These are phyloP conservation scores for Aricia agestis DNA, from an alignment of 1,140 invertebrate species.

Conservation along the genomic window DNA sequence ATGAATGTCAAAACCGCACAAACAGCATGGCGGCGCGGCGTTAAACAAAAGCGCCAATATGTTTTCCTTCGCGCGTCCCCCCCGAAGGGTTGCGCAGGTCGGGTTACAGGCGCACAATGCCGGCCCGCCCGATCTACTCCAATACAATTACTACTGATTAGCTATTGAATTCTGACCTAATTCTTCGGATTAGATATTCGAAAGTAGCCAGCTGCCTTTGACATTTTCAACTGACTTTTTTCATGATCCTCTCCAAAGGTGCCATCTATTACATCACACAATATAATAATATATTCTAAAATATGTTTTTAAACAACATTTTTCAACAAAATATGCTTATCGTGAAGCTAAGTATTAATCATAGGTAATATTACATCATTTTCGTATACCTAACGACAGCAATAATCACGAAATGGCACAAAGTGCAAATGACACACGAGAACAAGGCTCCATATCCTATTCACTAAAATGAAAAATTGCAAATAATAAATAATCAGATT, in stretches of 20 bases:
- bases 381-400: neutral
- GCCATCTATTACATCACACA: neutral
- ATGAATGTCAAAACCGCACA: slow-evolving; percentile 27
- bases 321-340: too few relatives aligned
- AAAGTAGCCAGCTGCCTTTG: slow-evolving; percentile 18
- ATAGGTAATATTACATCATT: too few relatives aligned
- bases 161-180: slow-evolving; percentile 48
- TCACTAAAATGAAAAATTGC: slow-evolving; percentile 4
- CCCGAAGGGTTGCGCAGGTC: slow-evolving; percentile 43
- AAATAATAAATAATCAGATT: neutral
- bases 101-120: slow-evolving; percentile 48
- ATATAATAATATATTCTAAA: too few relatives aligned
- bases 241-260: neutral
- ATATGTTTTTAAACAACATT: too few relatives aligned
- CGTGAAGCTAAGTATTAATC: too few relatives aligned
- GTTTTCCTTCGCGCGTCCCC: slow-evolving; percentile 48
- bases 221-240: slow-evolving; percentile 11
- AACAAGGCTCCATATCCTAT: neutral
- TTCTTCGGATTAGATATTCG: slow-evolving; percentile 24
- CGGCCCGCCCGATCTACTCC: slow-evolving; percentile 42
- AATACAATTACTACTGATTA: slow-evolving; percentile 61
- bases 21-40: slow-evolving; percentile 25
- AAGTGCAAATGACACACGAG: neutral
- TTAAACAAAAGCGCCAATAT: slow-evolving; percentile 40
- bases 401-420: neutral